phyloP scores from a whole-genome alignment of 2,113 vertebrate genomes.

The Myodes glareolus region DNA sequence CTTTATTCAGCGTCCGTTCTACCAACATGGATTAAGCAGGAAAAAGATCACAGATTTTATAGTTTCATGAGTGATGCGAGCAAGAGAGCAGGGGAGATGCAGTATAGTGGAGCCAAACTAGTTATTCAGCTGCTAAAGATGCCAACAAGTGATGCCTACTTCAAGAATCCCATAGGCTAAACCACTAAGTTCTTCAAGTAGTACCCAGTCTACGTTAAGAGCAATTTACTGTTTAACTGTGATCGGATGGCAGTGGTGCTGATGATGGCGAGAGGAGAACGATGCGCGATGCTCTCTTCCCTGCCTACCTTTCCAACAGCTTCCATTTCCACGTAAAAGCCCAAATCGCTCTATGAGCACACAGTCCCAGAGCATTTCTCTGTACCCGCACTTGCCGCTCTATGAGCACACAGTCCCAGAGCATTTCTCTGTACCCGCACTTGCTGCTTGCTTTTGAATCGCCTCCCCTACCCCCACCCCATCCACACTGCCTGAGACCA shows the following conservation, averaged over 20 bases:
- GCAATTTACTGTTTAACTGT: background rate
- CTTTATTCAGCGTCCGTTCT: background rate
- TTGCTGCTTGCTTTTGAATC: background rate
- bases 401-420: background rate
- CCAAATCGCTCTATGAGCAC: background rate
- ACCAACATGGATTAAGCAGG: background rate
- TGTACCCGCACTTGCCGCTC: background rate
- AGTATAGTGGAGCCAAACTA: background rate
- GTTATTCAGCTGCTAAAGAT: background rate
- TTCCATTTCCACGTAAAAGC: background rate
- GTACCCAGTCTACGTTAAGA: background rate
- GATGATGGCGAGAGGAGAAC: background rate
- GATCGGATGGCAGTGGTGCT: background rate
- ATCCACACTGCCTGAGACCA: background rate
- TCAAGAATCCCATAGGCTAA: background rate
- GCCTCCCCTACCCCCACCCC: background rate
- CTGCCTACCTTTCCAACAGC: background rate
- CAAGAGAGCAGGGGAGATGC: background rate
- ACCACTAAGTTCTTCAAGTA: background rate
- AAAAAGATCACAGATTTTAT: background rate
- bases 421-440: background rate
- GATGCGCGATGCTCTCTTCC: background rate
- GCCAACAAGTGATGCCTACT: background rate
- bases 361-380: background rate
- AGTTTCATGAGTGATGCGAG: background rate